phyloP scores from a whole-genome alignment of 2,113 vertebrate genomes.

The Trinectes maculatus region DNA sequence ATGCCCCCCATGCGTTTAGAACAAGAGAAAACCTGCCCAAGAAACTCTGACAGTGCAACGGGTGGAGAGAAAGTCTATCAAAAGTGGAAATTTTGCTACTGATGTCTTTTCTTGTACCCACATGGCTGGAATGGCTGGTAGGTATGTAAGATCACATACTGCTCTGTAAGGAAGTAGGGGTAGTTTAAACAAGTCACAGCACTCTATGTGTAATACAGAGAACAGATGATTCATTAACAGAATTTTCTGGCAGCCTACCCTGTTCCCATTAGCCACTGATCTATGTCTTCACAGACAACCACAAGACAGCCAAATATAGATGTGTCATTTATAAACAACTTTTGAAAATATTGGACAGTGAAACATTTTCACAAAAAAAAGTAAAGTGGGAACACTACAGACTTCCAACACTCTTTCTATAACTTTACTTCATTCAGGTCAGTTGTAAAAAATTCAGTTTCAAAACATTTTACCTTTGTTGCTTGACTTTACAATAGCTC shows the following conservation, averaged over 20 bases:
- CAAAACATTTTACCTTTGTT: constrained; percentile 22
- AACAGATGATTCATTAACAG: constrained; percentile 20
- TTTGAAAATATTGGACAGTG: constrained; percentile 70
- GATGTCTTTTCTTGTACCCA: constrained; percentile 44
- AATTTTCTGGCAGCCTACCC: constrained; percentile 45
- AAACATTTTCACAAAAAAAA: constrained; percentile 47
- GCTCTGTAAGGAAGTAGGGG: constrained; percentile 32
- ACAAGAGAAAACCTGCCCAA: constrained; percentile 60
- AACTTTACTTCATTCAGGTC: constrained; percentile 26
- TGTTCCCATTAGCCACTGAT: constrained; percentile 51
- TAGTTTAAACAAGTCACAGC: constrained; percentile 32
- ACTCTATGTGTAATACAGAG: constrained; percentile 43
- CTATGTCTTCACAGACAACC: constrained; percentile 53
- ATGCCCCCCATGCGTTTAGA: constrained; percentile 64
- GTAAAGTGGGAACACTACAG: constrained; percentile 6
- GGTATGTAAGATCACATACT: constrained; percentile 38
- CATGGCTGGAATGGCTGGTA: constrained; percentile 23
- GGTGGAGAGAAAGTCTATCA: constrained; percentile 43
- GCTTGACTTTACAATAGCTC: constrained; percentile 1
- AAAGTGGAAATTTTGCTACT: constrained; percentile 36
- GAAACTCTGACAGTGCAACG: constrained; percentile 49
- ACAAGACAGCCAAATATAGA: constrained; percentile 65
- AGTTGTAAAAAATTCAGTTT: constrained; percentile 45
- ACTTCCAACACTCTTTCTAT: constrained; percentile 19
- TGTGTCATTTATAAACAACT: constrained; percentile 64